Percentiles rank a stretch among this genome's conserved stretches.
phyloP scores from a whole-genome alignment of 2,888 invertebrate genomes.

The Alitta virens region DNA sequence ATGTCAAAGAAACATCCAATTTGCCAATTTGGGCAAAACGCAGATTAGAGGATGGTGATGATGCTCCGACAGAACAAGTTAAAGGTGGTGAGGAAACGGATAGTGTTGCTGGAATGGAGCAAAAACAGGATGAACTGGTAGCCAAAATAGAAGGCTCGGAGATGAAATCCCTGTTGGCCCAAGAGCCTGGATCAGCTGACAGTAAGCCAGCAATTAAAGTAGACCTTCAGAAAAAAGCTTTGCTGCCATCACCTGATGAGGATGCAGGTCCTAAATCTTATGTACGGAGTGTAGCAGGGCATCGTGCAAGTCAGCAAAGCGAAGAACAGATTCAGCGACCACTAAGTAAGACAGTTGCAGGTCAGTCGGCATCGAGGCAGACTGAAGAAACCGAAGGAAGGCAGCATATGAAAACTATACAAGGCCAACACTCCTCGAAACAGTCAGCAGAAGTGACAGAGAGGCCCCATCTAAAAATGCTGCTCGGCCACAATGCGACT shows the following conservation, averaged over 20 bases:
- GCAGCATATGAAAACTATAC: not conserved
- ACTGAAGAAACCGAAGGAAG: not conserved
- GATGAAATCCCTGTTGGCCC: not conserved
- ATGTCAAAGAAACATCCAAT: constrained; percentile 1
- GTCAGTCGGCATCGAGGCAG: not conserved
- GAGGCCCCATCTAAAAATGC: not conserved
- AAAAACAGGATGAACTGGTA: not conserved
- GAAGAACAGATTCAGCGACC: not conserved
- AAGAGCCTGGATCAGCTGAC: not conserved
- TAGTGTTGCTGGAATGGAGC: not conserved
- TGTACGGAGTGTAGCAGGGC: not conserved
- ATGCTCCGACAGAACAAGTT: not conserved
- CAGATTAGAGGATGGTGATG: constrained; percentile 8
- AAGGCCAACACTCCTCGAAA: not conserved
- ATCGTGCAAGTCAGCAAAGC: not conserved
- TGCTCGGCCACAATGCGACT: not conserved
- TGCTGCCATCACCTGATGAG: not conserved
- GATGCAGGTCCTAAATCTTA: not conserved
- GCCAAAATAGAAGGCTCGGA: not conserved
- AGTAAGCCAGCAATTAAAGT: not conserved
- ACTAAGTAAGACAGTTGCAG: constrained; percentile 1
- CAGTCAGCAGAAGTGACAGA: not conserved
- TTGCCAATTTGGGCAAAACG: constrained; percentile 33
- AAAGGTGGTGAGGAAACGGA: not conserved
- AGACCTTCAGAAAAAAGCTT: not conserved